Base-by-base conservation (phyloP, 2,888 invertebrate species). In the Calameuta idolon region DNA sequence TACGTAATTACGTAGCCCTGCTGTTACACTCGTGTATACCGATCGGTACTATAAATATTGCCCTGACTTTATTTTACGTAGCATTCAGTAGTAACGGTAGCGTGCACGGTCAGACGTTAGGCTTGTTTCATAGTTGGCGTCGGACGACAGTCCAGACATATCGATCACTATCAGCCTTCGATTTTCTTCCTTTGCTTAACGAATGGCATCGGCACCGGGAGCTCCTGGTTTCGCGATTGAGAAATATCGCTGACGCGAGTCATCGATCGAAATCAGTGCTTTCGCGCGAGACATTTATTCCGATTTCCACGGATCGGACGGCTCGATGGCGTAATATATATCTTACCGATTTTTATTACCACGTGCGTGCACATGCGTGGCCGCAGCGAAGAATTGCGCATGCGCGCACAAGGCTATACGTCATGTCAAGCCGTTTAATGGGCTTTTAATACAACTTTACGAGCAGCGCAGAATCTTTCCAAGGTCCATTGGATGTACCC, bases 361-460 rank as follows among this genome's bases (percentile, higher is more conserved):
- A 33, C 31, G 34, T 34, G 23, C 71, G 71, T 71, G 23, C 30
- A 34, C 34, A 23, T 34, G 31, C 71, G 11, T n/a, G 71, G 23
- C 23, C 1, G 71, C 30, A 1, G 9, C 83, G 82, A 80, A 75
- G 83, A 81, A 79, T 82, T 79, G 82, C 79, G 81, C 80, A 79
- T 80, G 81, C 80, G 84, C 81, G 82, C 80, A 80, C 85, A 86
- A 85, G 85, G 87, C 83, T 85, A 84, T 86, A 85, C 83, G 86
- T 88, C 88, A 87, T 86, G 87, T 86, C 88, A 83, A 77, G 81
- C 82, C 84, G 82, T 86, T 87, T 87, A 87, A 87, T 87, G 85
- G 88, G 82, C 88, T 87, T 88, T 87, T 87, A 87, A 87, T 87
- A 88, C 85, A 81, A 85, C 82, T 86, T 88, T 85, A 81, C 84